Base-by-base conservation (phyloP, 2,888 invertebrate species). In the Harpalus rufipes region DNA sequence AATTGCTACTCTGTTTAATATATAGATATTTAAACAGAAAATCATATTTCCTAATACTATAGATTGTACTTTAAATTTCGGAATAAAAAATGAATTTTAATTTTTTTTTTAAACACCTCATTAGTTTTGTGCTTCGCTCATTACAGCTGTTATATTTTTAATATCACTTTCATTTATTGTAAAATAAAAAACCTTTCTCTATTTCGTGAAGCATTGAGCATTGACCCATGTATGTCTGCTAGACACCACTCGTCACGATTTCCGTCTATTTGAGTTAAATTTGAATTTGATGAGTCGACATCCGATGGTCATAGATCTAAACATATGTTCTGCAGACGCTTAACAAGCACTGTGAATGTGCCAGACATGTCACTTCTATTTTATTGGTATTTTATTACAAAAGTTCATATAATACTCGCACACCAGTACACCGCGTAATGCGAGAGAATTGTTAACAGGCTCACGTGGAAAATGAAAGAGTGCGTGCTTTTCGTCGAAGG, bases 381-480 rank as follows among this genome's bases (percentile, higher is more conserved):
- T 74, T 74, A 74, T 74, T 74, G 25, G 68, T n/a, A 68, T 68
- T 68, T 68, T 68, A 68, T 68, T 68, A 68, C 68, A 68, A 68
- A 68, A 68, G 68, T 68, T 68, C 68, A 25, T 68, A 68, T 68
- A 68, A 39, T 68, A 32, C 63, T 12, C 25, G 25, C 44, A 7
- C 21, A 72, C 39, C 8, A 41, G 39, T 44, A 72, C 72, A 72
- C 25, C 44, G 44, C 44, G 44, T 51, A 51, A 51, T 51, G 44
- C 44, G 44, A 51, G 44, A 51, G 44, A 51, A 32, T 32, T 32
- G 6, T 32, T 32, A 32, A 32, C 32, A 32, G 44, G 2, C 10
- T 51, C 44, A 51, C 44, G 44, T 51, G 44, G 56, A 58, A 78
- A 78, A 58, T 58, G 14, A 12, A 51, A 12, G 51, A 76, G 76